Conservation (phyloP, 2,888 invertebrate species). For the Formica aserva region DNA sequence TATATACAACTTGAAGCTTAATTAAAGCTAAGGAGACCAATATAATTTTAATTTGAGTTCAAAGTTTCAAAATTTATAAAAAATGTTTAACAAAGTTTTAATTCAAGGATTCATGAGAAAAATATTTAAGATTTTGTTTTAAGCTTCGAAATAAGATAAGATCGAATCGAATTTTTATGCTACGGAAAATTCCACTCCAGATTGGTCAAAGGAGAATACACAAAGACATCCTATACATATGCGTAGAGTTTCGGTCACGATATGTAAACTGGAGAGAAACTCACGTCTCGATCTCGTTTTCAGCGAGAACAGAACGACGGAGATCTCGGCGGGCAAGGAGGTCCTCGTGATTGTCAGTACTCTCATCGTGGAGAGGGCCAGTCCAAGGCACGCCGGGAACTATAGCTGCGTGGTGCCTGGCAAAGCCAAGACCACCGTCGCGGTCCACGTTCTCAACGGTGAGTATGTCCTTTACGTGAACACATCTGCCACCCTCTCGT, state of each 20-base stretch:
- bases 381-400: constrained; percentile 88
- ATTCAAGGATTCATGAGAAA: neutral
- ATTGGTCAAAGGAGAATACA: neutral
- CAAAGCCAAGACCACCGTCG: constrained; percentile 87
- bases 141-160: neutral
- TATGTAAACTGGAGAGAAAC: constrained; percentile 45
- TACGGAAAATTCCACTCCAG: neutral
- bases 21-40: neutral
- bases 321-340: constrained; percentile 82
- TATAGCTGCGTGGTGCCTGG: constrained; percentile 87
- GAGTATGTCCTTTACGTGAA: constrained; percentile 73
- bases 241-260: neutral
- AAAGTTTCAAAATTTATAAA: neutral
- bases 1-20: neutral
- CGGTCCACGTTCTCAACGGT: constrained; percentile 89
- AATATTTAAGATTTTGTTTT: neutral
- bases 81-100: neutral
- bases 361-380: constrained; percentile 87
- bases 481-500: neutral
- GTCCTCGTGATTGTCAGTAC: constrained; percentile 86
- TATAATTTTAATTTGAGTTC: neutral
- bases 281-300: constrained; percentile 49
- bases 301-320: constrained; percentile 86
- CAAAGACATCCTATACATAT: neutral
- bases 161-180: neutral